Base-by-base conservation (phyloP, 2,888 invertebrate genomes). In the Caenorhabditis becei region DNA sequence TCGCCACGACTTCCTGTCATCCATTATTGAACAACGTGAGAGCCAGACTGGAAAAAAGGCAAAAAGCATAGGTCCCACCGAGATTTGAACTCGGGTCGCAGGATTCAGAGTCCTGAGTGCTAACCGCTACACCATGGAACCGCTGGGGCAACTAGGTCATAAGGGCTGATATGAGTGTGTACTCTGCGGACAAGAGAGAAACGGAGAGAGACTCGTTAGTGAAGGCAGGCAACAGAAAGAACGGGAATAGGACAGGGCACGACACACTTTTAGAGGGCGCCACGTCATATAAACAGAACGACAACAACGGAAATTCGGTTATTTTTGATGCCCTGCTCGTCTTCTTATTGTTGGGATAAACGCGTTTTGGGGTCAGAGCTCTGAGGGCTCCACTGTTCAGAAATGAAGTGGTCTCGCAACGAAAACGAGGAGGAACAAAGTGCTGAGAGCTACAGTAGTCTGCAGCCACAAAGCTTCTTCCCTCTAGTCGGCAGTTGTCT, bases 51-150 rank as follows among this genome's bases (percentile, higher is more conserved):
- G 37, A 61, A 61, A n/a, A n/a, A 44, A 37, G 24, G 26, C 3
- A n/a, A 67, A 59, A 49, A 62, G 28, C 41, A 44, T 72, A 82
- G 82, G 80, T 84, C 69, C 69, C 80, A 69, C 79, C 81, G 84
- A 85, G 83, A 83, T 84, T 82, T 70, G 83, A 83, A 83, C 82
- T 83, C 83, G 62, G 63, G 83, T 86, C 83, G 80, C 81, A 81
- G 83, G 83, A 81, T 83, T 81, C 83, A 82, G 65, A 84, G 84
- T 81, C 85, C 83, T 81, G 80, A 77, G 83, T 84, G 82, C 80
- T 86, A 59, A 59, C 59, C 59, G 59, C 59, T 59, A 59, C 59
- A 59, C 59, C 59, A 59, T 59, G 59, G 59, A 59, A 59, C 59
- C 59, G 59, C 10, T 20, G 59, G n/a, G 24, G 10, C 10, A 2